These are phyloP conservation scores for Hyaena hyaena DNA, from an alignment of 2,113 vertebrate species.

Conservation along the genomic window DNA sequence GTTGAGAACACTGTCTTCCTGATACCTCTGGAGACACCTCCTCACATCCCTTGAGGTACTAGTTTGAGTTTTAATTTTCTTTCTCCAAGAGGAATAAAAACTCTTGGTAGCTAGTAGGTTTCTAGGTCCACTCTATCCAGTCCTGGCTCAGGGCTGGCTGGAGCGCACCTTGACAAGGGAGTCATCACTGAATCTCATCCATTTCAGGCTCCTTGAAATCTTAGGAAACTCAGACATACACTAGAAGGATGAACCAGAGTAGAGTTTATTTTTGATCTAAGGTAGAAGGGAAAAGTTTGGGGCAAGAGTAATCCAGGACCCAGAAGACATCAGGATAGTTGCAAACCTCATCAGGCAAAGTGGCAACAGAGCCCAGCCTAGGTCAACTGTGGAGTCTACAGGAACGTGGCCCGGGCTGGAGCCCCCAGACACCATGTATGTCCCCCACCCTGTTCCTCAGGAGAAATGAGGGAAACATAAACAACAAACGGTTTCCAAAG, in stretches of 20 bases:
- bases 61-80: constrained; percentile 24
- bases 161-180: background rate
- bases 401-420: fast-evolving
- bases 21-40: constrained; percentile 9
- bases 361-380: background rate
- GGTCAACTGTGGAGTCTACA: background rate
- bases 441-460: background rate
- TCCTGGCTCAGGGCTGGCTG: background rate
- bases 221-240: background rate
- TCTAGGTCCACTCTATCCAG: background rate
- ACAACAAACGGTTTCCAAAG: background rate
- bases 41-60: background rate
- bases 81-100: background rate
- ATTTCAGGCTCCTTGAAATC: background rate
- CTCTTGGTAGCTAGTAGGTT: background rate
- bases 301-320: background rate
- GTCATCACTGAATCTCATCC: background rate
- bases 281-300: background rate
- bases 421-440: too few species aligned
- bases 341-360: background rate
- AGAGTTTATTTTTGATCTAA: background rate
- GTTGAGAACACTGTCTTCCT: background rate
- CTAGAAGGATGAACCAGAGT: background rate
- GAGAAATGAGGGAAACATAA: background rate
- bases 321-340: background rate